Evolutionary conservation across 2,797 vertebrate species (phyloP), one percentile per base, ranked within the genome.

Genomic region (Acropternis orthonyx): DNA sequence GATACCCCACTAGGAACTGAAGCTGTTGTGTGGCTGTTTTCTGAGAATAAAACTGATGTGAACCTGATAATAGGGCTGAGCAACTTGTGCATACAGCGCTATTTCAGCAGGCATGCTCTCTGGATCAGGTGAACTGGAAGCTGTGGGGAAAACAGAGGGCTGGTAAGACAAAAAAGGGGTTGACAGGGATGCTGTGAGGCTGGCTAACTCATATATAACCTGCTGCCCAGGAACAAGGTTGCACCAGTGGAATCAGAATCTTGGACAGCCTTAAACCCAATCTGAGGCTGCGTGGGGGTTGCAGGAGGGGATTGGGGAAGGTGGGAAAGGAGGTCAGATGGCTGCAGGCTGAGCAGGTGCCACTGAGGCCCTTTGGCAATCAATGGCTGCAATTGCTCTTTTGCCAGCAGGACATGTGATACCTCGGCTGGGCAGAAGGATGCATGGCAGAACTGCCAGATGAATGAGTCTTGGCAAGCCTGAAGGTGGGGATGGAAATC

Each of bases 291-390:
- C 1, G 3, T 23, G 51, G 19, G 46, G 26, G 14, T 3, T 46
- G 49, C n/a, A 43, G 30, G 18, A 73, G 48, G 24, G 46, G 19
- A 21, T 0, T 54, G 80, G 24, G 48, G 17, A 12, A 2, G 2
- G 34, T 32, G 59, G 63, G 32, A 89, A 96, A 96, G 83, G 55
- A 95, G 85, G 94, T 93, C 88, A 92, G 77, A 86, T 88, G 88
- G 79, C 79, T 88, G 66, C 66, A 75, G 72, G 85, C 76, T 93
- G 68, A 81, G 63, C 96, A 94, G 94, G 92, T 95, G 91, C 44
- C 52, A 39, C 37, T 0, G 2, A 58, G 67, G 89, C 78, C 54
- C 67, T 34, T 37, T 69, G 83, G 92, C 88, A 88, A 7, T 13
- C 62, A 8, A 6, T 0, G 56, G 26, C 69, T 7, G 9, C 59